These are phyloP conservation scores for Dendrocincla tyrannina DNA, from an alignment of 2,797 vertebrate genomes.

Conservation along the genomic window DNA sequence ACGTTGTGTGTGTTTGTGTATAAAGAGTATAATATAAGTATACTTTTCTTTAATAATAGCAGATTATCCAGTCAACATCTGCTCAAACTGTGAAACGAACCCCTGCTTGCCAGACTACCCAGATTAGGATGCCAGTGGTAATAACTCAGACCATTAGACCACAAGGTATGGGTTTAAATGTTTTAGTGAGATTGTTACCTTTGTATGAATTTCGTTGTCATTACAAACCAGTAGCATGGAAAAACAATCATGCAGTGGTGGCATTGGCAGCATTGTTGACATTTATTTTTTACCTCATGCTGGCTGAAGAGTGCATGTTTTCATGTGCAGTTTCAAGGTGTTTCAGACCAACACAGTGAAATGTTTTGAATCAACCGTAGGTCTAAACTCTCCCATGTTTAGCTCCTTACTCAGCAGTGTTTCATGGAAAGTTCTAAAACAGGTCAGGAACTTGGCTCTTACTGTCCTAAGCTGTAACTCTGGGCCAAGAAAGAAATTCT, in stretches of 20 bases:
- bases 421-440: background rate
- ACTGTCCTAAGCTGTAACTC: background rate
- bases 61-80: slow-evolving; percentile 69
- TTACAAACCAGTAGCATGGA: slow-evolving; percentile 15
- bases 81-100: slow-evolving; percentile 81
- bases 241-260: background rate
- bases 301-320: slow-evolving; percentile 31
- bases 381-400: background rate
- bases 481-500: background rate
- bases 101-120: slow-evolving; percentile 73
- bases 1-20: slow-evolving; percentile 67
- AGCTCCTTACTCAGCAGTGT: background rate
- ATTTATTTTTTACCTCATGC: background rate
- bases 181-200: slow-evolving; percentile 61
- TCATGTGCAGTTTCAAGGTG: background rate
- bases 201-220: slow-evolving; percentile 57
- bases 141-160: slow-evolving; percentile 83
- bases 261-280: slow-evolving; percentile 16
- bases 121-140: slow-evolving; percentile 86
- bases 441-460: background rate
- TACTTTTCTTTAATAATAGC: slow-evolving; percentile 69
- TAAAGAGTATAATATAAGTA: slow-evolving; percentile 64
- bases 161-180: slow-evolving; percentile 78
- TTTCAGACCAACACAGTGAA: background rate
- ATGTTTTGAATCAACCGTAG: slow-evolving; percentile 4